Evolutionary conservation across 2,888 invertebrate genomes (phyloP).

Genomic region (Dexiosoma caninum): DNA sequence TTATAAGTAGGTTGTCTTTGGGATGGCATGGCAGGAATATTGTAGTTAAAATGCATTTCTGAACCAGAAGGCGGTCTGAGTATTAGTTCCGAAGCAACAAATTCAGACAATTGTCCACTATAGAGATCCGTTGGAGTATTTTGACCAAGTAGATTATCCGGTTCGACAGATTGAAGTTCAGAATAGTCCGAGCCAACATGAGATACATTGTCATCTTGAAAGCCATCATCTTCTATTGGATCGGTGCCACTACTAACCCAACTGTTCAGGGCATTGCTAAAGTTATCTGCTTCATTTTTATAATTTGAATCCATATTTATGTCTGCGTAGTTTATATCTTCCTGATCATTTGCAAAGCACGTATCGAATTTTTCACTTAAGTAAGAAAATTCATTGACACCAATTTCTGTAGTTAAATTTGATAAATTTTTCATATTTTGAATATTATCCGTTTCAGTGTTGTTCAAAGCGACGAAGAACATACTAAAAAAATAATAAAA

Average conservation of each 20-base stretch:
- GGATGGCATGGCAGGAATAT: slow-evolving; percentile 65
- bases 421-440: not conserved
- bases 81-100: slow-evolving; percentile 67
- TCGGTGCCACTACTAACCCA: slow-evolving; percentile 10
- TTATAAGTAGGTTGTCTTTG: slow-evolving; percentile 42
- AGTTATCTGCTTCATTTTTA: slow-evolving; percentile 12
- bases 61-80: slow-evolving; percentile 71
- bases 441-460: not conserved
- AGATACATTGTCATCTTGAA: slow-evolving; percentile 68
- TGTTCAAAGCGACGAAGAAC: slow-evolving; percentile 6
- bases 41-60: slow-evolving; percentile 70
- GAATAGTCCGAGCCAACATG: slow-evolving; percentile 67
- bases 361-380: slow-evolving; percentile 19
- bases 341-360: not conserved
- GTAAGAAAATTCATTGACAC: slow-evolving; percentile 36
- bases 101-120: slow-evolving; percentile 58
- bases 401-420: slow-evolving; percentile 5
- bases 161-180: slow-evolving; percentile 39
- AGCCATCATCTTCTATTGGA: slow-evolving; percentile 61
- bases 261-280: not conserved
- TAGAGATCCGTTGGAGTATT: slow-evolving; percentile 51
- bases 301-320: slow-evolving; percentile 40
- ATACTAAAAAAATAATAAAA: slow-evolving; percentile 12
- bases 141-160: slow-evolving; percentile 64
- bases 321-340: not conserved